Conservation (phyloP, 1,140 invertebrate species). For the Theocolax elegans region DNA sequence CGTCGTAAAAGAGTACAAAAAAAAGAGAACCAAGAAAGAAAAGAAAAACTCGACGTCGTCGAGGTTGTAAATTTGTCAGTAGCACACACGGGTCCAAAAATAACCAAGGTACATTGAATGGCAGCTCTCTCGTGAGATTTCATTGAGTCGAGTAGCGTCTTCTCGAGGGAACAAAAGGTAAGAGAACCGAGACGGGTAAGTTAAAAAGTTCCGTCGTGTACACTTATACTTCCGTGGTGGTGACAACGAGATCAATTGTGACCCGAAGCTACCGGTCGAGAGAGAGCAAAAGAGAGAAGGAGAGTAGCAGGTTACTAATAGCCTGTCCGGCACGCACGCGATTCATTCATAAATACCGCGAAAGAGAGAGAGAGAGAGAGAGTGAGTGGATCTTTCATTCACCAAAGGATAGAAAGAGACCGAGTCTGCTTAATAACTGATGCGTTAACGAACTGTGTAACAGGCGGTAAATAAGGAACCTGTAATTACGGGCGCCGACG, state of each 20-base stretch:
- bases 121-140: too few relatives aligned
- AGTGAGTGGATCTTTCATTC: not conserved
- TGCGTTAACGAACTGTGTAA: slow-evolving; percentile 68
- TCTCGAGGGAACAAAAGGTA: not conserved
- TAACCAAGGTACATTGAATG: too few relatives aligned
- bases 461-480: slow-evolving; percentile 67
- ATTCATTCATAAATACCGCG: slow-evolving; percentile 56
- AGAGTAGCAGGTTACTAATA: slow-evolving; percentile 40
- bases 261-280: too few relatives aligned
- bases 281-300: slow-evolving; percentile 9
- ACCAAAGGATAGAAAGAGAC: not conserved
- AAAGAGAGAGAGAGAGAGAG: slow-evolving; percentile 20
- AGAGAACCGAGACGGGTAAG: not conserved
- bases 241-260: too few relatives aligned
- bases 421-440: slow-evolving; percentile 63
- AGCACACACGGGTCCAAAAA: too few relatives aligned
- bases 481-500: slow-evolving; percentile 63
- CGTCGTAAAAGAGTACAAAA: too few relatives aligned
- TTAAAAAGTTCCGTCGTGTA: not conserved
- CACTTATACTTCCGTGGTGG: too few relatives aligned
- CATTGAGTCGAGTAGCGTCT: not conserved
- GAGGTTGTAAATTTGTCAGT: too few relatives aligned
- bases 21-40: too few relatives aligned
- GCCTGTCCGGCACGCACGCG: slow-evolving; percentile 49
- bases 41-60: too few relatives aligned